Base-by-base conservation (phyloP, 2,888 invertebrate genomes). In the Blomia tropicalis region DNA sequence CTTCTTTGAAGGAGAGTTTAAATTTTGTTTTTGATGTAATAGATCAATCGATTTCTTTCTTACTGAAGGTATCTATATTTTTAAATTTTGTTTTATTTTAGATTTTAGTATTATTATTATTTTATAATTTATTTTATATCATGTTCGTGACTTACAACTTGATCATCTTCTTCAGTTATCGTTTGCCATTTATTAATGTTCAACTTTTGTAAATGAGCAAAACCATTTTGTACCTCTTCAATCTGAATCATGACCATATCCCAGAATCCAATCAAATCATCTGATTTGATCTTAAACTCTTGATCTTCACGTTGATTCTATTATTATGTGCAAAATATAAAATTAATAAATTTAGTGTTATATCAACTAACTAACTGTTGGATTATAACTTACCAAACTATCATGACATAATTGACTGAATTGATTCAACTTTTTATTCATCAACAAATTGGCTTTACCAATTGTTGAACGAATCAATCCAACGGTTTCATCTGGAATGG, bases 231-330 rank as follows among this genome's bases (percentile, higher is more conserved):
- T 60, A 93, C 83, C 71, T 91, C 86, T 65, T 82, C 81, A 23
- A 93, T 85, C 76, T 93, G 92, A 58, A 93, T 79, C 73, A 84
- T 83, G 30, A 93, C 89, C 90, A 95, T 91, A 75, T 95, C 93
- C 93, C 93, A 95, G 77, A 95, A 95, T 0, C 93, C 95, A 70
- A 87, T 88, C 66, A 95, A 77, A 74, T 95, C 95, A 69, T 86
- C 84, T 67, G 82, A 77, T 1, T 89, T 91, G 7, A 92, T 92
- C 7, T 86, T 87, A 75, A 87, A 90, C 66, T 82, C 83, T 71
- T 89, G 89, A 66, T 82, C 84, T 27, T 79, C 79, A 4, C 80
- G 76, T 71, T 82, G 81, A 72, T 81, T 83, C 79, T 79, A 58
- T n/a, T 68, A 61, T 14, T n/a, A n/a, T n/a, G n/a, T n/a, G n/a